Evolutionary conservation across 2,888 invertebrate species (phyloP).

Genomic region (Heliconius ethilla): DNA sequence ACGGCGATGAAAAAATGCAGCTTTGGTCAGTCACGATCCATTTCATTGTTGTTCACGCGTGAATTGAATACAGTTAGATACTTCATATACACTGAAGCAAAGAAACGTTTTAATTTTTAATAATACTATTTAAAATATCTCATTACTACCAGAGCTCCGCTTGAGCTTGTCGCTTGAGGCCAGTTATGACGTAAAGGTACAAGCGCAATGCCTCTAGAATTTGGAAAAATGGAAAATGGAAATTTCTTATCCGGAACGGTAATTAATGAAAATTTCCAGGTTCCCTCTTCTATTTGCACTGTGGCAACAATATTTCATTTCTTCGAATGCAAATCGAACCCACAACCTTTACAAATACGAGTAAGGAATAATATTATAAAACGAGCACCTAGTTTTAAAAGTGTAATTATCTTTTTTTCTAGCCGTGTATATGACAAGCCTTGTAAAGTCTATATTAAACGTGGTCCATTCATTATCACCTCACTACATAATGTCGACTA

Average conservation of each 20-base stretch:
- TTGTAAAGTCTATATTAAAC: constrained; percentile 35
- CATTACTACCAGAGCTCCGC: too few relatives aligned
- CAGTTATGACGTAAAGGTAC: too few relatives aligned
- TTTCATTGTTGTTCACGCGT: constrained; percentile 9
- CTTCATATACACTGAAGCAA: neutral
- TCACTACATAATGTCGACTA: constrained; percentile 11
- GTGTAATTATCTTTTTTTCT: constrained; percentile 9
- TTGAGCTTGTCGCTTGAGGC: too few relatives aligned
- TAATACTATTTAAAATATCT: neutral
- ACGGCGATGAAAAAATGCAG: constrained; percentile 3
- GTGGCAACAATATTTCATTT: neutral
- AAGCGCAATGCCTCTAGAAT: too few relatives aligned
- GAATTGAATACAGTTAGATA: neutral
- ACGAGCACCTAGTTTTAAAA: constrained; percentile 2
- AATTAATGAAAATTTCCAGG: too few relatives aligned
- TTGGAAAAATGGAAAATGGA: too few relatives aligned
- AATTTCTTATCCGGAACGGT: too few relatives aligned
- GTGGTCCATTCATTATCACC: constrained; percentile 32
- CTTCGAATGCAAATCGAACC: neutral
- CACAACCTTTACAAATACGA: neutral
- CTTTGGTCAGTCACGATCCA: constrained; percentile 10
- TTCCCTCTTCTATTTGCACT: too few relatives aligned
- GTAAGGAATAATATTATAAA: neutral
- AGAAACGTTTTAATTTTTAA: constrained; percentile 1
- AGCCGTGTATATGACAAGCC: constrained; percentile 30